Evolutionary conservation across 1,140 invertebrate genomes (phyloP).

Genomic region (Nixonia krombeini): DNA sequence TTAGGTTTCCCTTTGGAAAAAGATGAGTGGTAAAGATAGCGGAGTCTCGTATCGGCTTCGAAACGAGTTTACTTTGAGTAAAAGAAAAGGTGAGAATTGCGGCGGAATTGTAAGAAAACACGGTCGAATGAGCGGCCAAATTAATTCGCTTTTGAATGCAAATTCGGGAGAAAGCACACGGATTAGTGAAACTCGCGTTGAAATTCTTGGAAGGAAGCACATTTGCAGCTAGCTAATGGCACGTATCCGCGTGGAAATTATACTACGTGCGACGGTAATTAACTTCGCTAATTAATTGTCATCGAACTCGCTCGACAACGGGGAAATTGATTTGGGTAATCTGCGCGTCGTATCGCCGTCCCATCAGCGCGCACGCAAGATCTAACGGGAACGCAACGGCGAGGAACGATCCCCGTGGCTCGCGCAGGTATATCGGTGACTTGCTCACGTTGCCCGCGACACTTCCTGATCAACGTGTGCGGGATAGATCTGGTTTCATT

Average conservation of each 20-base stretch:
- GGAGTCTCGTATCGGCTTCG: too few species aligned
- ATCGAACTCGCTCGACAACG: too few species aligned
- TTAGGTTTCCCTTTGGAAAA: too few species aligned
- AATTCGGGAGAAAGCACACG: conserved; percentile 39
- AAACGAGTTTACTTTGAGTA: too few species aligned
- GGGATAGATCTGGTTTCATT: conserved; percentile 59
- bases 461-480: conserved; percentile 51
- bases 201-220: conserved; percentile 22
- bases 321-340: too few species aligned
- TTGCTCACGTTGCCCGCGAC: conserved; percentile 31
- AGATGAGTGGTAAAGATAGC: too few species aligned
- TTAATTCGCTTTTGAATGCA: conserved; percentile 35
- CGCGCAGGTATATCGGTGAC: conserved; percentile 30
- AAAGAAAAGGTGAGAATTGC: too few species aligned
- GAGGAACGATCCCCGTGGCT: conserved; percentile 7
- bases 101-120: too few species aligned
- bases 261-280: too few species aligned
- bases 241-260: too few species aligned
- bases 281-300: too few species aligned
- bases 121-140: neutral
- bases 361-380: neutral
- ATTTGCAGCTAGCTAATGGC: conserved; percentile 13
- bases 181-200: conserved; percentile 21
- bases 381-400: conserved; percentile 7
- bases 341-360: neutral